A percentile compares a stretch with the other conserved stretches of the same genome.
These are phyloP conservation scores for Terrapene triunguis DNA, from an alignment of 2,113 vertebrate genomes.

Conservation along the genomic window DNA sequence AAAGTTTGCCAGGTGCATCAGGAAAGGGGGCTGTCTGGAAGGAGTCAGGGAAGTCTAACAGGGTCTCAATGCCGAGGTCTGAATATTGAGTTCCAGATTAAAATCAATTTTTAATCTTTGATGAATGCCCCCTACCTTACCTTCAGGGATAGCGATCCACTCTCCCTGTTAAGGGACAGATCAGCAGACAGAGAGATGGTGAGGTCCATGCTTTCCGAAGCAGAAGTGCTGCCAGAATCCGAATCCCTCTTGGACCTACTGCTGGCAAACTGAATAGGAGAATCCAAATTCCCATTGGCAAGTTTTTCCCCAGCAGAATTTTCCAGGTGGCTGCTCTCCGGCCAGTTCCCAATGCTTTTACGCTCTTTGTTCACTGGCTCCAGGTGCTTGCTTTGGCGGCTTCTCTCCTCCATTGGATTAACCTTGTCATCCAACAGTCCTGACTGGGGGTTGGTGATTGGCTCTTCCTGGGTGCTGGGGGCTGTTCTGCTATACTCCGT, in stretches of 20 bases:
- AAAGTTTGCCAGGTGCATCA: neutral
- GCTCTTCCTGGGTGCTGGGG: conserved; percentile 55
- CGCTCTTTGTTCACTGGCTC: conserved; percentile 3
- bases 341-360: conserved; percentile 48
- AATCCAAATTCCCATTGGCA: conserved; percentile 76
- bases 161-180: conserved; percentile 85
- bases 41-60: neutral
- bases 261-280: neutral
- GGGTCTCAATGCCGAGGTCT: neutral
- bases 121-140: conserved; percentile 73
- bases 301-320: conserved; percentile 61
- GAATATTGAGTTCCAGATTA: neutral
- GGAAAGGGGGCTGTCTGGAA: neutral
- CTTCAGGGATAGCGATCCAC: conserved; percentile 84
- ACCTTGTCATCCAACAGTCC: conserved; percentile 39
- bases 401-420: neutral
- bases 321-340: conserved; percentile 76
- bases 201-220: conserved; percentile 87
- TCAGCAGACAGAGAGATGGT: conserved; percentile 81
- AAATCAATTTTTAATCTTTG: neutral
- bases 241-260: conserved; percentile 82
- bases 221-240: conserved; percentile 83
- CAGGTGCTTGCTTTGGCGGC: conserved; percentile 9
- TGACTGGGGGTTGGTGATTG: conserved; percentile 48
- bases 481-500: conserved; percentile 79